These are phyloP conservation scores for Microcaecilia unicolor DNA, from an alignment of 2,797 vertebrate species.

Conservation along the genomic window DNA sequence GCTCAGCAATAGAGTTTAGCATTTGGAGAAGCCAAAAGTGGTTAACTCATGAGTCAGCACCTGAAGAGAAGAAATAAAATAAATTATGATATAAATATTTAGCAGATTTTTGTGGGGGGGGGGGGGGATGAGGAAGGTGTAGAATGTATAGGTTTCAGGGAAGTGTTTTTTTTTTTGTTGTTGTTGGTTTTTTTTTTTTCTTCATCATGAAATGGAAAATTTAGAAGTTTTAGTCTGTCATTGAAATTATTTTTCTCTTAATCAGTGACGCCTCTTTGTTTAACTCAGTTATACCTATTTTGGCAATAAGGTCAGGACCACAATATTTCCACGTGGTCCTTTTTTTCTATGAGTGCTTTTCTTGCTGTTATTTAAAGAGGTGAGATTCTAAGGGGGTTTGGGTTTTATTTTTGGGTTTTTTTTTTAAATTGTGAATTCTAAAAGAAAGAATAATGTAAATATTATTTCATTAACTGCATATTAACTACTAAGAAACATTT, in stretches of 20 bases:
- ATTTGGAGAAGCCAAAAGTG: too few relatives aligned
- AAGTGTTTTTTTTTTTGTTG: too few relatives aligned
- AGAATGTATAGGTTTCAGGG: too few relatives aligned
- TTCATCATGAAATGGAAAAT: too few relatives aligned
- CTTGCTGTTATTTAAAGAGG: slow-evolving; percentile 83
- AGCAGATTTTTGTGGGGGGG: too few relatives aligned
- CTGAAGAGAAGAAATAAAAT: too few relatives aligned
- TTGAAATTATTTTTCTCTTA: slow-evolving; percentile 69
- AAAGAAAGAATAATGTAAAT: slow-evolving; percentile 87
- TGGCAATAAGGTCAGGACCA: slow-evolving; percentile 98
- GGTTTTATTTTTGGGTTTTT: slow-evolving; percentile 68
- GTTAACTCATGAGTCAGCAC: too few relatives aligned
- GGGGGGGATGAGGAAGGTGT: too few relatives aligned
- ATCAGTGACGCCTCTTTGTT: slow-evolving; percentile 82
- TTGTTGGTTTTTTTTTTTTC: too few relatives aligned
- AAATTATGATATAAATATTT: too few relatives aligned
- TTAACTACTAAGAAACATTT: slow-evolving; percentile 83
- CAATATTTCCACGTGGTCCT: slow-evolving; percentile 84
- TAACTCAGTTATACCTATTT: slow-evolving; percentile 93
- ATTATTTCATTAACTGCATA: slow-evolving; percentile 93
- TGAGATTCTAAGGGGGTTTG: slow-evolving; percentile 68
- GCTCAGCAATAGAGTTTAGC: too few relatives aligned
- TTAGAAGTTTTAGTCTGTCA: too few relatives aligned
- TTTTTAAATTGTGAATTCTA: slow-evolving; percentile 77
- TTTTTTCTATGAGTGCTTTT: slow-evolving; percentile 96